Base-by-base conservation (phyloP, 2,888 invertebrate genomes). In the Tachina lurida region DNA sequence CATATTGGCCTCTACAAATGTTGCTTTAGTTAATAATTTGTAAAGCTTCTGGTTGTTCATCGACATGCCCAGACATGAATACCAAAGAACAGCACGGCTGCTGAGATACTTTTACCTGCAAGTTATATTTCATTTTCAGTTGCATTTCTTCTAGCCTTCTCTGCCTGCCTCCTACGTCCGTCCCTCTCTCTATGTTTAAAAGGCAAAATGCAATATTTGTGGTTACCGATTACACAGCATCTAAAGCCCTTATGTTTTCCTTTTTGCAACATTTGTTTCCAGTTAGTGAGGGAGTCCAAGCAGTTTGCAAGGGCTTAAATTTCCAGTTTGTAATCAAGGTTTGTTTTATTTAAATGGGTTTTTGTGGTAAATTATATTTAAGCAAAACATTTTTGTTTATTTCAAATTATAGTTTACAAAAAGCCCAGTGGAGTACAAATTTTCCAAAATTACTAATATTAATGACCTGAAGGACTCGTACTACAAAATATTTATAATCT, bases 11-110 rank as follows among this genome's bases (percentile, higher is more conserved):
- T 22, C 65, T 52, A 19, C 39, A 52, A 39, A 62, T 41, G 19
- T 52, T 41, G 5, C 13, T 80, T 60, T 65, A 76, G 74, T 65
- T 58, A 78, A 82, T 78, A 78, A 65, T 82, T 82, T 81, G 56
- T 63, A 31, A 31, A 45, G 41, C 22, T 31, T 5, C 22, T 54
- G 22, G 49, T 41, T 60, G 67, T 41, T 49, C 62, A 58, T 63
- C 62, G 17, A 49, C 49, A 52, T 63, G 49, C 1, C 22, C 70
- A 43, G 15, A 75, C 43, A 45, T 31, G 43, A 22, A 1, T 56
- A n/a, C 43, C 54, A 17, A 31, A 8, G 10, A 41, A 56, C 15
- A n/a, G 15, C 17, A 60, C 12, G 52, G 19, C 62, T 17, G 31
- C 13, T 19, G 52, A 12, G 31, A 45, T 10, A 54, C 22, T 31